Percentiles rank a stretch among this genome's conserved stretches.
Conservation (phyloP, 92 coral and sea anemone genomes). For the Palythoa caribaeorum region DNA sequence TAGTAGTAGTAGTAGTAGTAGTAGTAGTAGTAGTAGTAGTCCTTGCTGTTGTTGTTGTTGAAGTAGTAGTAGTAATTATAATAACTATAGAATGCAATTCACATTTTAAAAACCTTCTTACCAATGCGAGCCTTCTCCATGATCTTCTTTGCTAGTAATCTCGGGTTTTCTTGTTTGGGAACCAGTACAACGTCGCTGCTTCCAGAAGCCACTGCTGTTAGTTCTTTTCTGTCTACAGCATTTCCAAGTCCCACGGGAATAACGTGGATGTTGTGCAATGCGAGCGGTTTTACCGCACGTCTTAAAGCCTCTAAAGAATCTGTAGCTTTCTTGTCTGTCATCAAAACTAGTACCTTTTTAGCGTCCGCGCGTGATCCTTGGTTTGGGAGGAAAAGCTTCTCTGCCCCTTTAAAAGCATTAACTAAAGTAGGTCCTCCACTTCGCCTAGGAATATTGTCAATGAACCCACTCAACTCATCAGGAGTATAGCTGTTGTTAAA, state of each 20-base stretch:
- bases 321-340: constrained; percentile 54
- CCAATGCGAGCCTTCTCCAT: constrained; percentile 40
- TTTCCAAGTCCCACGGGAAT: constrained; percentile 75
- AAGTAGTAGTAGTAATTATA: background rate
- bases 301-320: constrained; percentile 60
- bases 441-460: constrained; percentile 38
- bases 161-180: constrained; percentile 35
- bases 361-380: constrained; percentile 59
- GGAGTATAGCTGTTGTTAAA: constrained; percentile 35
- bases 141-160: constrained; percentile 26
- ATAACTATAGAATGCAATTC: background rate
- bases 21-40: background rate
- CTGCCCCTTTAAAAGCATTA: constrained; percentile 51
- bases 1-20: too few species aligned
- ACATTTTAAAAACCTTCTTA: background rate
- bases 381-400: constrained; percentile 40
- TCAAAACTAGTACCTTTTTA: constrained; percentile 48
- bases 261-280: constrained; percentile 68
- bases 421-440: constrained; percentile 43
- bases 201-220: constrained; percentile 67
- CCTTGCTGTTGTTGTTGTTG: background rate
- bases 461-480: constrained; percentile 32
- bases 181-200: constrained; percentile 62
- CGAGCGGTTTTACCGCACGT: constrained; percentile 69
- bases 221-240: constrained; percentile 61